Evolutionary conservation across 2,888 invertebrate genomes (phyloP).

Genomic region (Aricia artaxerxes): DNA sequence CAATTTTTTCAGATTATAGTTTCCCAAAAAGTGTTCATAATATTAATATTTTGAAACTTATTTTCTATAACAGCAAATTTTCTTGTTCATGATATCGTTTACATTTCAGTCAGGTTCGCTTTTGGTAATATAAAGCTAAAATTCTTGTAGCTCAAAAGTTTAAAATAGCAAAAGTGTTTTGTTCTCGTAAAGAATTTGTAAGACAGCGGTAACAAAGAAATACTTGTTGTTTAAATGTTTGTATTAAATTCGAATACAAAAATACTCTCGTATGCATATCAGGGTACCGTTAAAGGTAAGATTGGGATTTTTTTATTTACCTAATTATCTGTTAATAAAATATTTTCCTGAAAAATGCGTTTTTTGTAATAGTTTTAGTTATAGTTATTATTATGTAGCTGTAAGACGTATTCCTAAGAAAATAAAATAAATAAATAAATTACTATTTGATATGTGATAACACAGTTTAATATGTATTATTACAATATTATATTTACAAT

Average conservation of each 20-base stretch:
- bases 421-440: too few species aligned
- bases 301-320: too few species aligned
- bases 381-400: too few species aligned
- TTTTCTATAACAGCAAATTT: not conserved
- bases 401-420: too few species aligned
- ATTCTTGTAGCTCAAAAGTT: not conserved
- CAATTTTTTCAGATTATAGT: too few species aligned
- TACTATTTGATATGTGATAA: not conserved
- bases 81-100: not conserved
- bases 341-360: too few species aligned
- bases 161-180: not conserved
- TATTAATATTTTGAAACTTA: not conserved
- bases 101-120: not conserved
- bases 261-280: not conserved
- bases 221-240: not conserved
- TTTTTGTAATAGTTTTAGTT: too few species aligned
- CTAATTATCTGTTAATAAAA: too few species aligned
- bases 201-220: not conserved
- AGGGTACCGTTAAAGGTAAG: not conserved
- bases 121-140: not conserved
- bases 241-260: not conserved
- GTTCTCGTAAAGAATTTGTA: not conserved
- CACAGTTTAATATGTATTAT: not conserved
- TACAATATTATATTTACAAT: not conserved
- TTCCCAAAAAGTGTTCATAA: not conserved